A percentile compares a stretch with the other conserved stretches of the same genome.
Evolutionary conservation across 1,140 invertebrate genomes (phyloP).

Genomic region (Scaptomyza pallida): DNA sequence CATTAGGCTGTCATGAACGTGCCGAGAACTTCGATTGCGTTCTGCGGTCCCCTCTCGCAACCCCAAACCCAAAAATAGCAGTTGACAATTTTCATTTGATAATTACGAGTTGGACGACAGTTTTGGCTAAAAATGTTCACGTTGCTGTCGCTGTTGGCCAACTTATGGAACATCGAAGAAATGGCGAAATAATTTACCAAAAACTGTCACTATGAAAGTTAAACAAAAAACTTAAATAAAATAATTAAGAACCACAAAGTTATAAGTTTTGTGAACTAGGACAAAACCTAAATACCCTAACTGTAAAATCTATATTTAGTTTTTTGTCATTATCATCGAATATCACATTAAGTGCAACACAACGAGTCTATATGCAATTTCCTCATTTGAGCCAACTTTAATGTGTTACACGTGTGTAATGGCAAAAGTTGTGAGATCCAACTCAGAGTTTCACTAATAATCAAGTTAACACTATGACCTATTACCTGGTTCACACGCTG

Average conservation of each 20-base stretch:
- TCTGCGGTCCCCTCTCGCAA: slow-evolving; percentile 8
- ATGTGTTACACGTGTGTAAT: neutral
- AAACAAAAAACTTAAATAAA: no score
- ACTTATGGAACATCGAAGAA: slow-evolving; percentile 1
- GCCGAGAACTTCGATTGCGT: slow-evolving; percentile 48
- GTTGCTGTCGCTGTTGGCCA: no score
- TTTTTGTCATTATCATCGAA: no score
- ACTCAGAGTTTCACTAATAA: neutral
- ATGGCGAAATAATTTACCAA: slow-evolving; percentile 12
- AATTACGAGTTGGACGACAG: slow-evolving; percentile 23
- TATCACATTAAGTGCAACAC: no score
- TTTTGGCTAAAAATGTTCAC: slow-evolving; percentile 6
- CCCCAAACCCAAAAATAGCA: slow-evolving; percentile 30
- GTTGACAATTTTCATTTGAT: slow-evolving; percentile 48
- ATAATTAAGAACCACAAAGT: slow-evolving; percentile 4
- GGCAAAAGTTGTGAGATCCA: neutral
- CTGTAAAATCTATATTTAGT: no score
- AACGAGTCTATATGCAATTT: no score
- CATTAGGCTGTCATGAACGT: slow-evolving; percentile 64
- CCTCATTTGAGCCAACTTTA: neutral
- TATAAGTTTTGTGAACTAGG: no score
- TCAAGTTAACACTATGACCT: neutral
- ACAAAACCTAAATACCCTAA: neutral
- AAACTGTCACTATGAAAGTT: neutral
- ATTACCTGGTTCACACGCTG: neutral